Evolutionary conservation across 2,113 vertebrate species (phyloP).

Genomic region (Oncorhynchus mykiss): DNA sequence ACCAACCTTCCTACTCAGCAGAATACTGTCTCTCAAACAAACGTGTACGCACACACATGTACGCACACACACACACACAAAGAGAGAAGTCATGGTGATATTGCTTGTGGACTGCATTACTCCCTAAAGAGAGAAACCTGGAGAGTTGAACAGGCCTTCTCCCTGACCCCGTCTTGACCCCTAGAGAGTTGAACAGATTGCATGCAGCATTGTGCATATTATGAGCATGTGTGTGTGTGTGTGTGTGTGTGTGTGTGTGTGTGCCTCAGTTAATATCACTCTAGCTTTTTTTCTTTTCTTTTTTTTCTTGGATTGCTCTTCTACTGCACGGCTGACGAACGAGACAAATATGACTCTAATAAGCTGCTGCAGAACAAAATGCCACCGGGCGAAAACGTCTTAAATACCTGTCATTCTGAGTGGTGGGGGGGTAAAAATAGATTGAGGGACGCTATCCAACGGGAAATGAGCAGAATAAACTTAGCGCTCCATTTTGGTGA

Average conservation of each 20-base stretch:
- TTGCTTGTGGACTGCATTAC: no score
- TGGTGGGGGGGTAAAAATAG: slow-evolving; percentile 24
- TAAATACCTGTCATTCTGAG: slow-evolving; percentile 41
- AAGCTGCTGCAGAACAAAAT: not conserved
- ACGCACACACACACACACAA: not conserved
- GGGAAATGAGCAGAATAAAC: slow-evolving; percentile 28
- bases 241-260: not conserved
- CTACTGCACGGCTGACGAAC: slow-evolving; percentile 7
- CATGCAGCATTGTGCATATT: slow-evolving; percentile 11
- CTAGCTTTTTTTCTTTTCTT: no score
- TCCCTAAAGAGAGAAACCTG: no score
- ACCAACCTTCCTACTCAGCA: slow-evolving; percentile 52
- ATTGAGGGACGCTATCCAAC: slow-evolving; percentile 22
- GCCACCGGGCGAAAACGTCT: slow-evolving; percentile 47
- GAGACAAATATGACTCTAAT: slow-evolving; percentile 23
- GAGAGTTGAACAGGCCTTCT: no score
- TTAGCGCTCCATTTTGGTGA: not conserved
- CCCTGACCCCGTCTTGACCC: no score
- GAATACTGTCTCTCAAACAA: slow-evolving; percentile 48
- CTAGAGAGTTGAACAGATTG: not conserved
- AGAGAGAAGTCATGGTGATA: slow-evolving; percentile 12
- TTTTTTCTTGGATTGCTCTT: no score
- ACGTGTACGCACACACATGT: not conserved
- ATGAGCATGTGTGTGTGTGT: not conserved
- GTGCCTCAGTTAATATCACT: not conserved